Evolutionary conservation across 2,888 invertebrate species (phyloP), one percentile per base, ranked within the genome.

Genomic region (Pterostichus niger): DNA sequence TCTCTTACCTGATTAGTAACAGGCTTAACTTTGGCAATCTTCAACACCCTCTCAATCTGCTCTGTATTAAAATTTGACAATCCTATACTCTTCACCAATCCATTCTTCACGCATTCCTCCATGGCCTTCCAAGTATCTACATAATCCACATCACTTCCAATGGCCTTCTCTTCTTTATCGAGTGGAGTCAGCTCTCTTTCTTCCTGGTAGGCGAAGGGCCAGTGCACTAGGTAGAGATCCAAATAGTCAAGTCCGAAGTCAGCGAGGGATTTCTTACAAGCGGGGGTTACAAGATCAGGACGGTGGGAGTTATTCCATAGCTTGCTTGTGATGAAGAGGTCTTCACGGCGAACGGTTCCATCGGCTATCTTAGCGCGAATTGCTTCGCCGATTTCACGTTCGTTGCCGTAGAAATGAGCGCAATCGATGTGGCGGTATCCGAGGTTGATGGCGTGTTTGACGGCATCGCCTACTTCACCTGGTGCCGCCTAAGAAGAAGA

Each of bases 1-100:
- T 24, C 24, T 24, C 24, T 56, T 71, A 81, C 81, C 89, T 93
- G 92, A 86, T 92, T 92, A 13, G 89, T 90, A 13, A 92, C 92
- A 6, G 93, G 93, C 85, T 91, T 91, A 52, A 93, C 89, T 54
- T 86, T 90, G 61, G 91, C 91, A 68, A 89, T 90, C 6, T 91
- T 89, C 44, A 94, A 83, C 44, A 95, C 86, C 71, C 93, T 90
- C 13, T 91, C 89, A 82, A 94, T 87, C 87, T 95, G 94, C 84
- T 92, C 89, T 0, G 91, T 92, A 88, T 94, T 94, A 86, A 95
- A 95, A 88, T 95, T 95, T 68, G 94, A 94, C 6, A 94, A 88
- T 1, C 95, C 95, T 85, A 95, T 94, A 83, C 92, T 92, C 85
- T 92, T 93, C 0, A 90, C 89, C 49, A 94, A 87, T 13, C 93